These are phyloP conservation scores for Maniola jurtina DNA, from an alignment of 1,140 invertebrate genomes.

Conservation along the genomic window DNA sequence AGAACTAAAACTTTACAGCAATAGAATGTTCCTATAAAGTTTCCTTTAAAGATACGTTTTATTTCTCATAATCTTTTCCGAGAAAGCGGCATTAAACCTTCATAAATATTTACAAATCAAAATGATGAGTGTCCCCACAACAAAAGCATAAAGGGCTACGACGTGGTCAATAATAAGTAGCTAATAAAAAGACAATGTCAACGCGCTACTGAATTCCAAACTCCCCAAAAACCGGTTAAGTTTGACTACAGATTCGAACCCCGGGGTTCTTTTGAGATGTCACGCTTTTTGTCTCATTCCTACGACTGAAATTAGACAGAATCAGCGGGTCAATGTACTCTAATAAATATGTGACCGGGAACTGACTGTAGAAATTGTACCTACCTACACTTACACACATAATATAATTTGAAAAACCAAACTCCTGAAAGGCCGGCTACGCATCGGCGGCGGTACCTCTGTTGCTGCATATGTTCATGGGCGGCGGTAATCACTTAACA, in stretches of 20 bases:
- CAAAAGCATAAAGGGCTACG: conserved; percentile 55
- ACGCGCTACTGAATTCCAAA: conserved; percentile 65
- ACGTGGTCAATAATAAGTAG: conserved; percentile 52
- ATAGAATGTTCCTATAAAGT: neutral
- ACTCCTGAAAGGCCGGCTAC: too few relatives aligned
- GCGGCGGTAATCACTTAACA: too few relatives aligned
- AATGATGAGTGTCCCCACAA: conserved; percentile 52
- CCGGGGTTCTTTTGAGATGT: conserved; percentile 29
- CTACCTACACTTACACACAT: too few relatives aligned
- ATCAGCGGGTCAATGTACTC: too few relatives aligned
- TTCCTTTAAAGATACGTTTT: conserved; percentile 14
- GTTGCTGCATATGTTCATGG: too few relatives aligned
- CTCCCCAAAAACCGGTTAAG: conserved; percentile 40
- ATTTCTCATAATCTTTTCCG: conserved; percentile 33
- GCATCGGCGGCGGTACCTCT: too few relatives aligned
- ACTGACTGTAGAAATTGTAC: too few relatives aligned
- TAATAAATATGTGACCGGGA: too few relatives aligned
- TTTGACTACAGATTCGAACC: conserved; percentile 25
- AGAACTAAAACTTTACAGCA: neutral
- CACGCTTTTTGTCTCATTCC: conserved; percentile 14
- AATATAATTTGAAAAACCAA: too few relatives aligned
- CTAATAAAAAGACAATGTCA: conserved; percentile 65
- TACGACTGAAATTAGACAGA: neutral
- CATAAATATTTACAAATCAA: conserved; percentile 58
- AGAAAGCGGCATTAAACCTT: conserved; percentile 38